Conservation (phyloP, 2,113 vertebrate species). For the Pedetes capensis region DNA sequence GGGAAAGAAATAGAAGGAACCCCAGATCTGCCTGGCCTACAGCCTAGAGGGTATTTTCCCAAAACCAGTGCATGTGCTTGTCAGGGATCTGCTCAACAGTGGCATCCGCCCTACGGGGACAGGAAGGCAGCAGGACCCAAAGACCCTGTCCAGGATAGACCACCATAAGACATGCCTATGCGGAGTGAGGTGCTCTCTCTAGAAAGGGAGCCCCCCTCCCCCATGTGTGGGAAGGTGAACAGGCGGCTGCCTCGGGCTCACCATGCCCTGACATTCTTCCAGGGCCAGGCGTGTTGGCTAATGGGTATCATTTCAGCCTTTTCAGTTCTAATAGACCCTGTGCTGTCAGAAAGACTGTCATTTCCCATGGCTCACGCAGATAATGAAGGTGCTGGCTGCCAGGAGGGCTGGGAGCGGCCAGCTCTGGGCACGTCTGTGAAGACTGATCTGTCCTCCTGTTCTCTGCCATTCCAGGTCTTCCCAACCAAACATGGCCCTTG, state of each 20-base stretch:
- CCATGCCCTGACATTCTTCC: neutral
- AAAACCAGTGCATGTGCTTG: neutral
- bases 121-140: neutral
- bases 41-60: neutral
- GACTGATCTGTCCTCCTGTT: neutral
- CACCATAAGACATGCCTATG: no score
- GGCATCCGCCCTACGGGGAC: neutral
- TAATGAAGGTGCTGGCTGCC: constrained; percentile 18
- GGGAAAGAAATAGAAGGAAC: neutral
- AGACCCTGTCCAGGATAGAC: neutral
- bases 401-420: neutral
- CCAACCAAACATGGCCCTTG: neutral
- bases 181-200: neutral
- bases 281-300: neutral
- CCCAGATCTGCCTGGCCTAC: neutral
- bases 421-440: neutral
- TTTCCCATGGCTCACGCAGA: neutral
- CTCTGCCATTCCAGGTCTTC: neutral
- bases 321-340: constrained; percentile 49
- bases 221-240: neutral
- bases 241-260: neutral
- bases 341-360: constrained; percentile 42
- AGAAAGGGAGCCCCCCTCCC: neutral
- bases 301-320: constrained; percentile 50
- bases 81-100: neutral